Base-by-base conservation (phyloP, 2,797 vertebrate species). In the Micropoecilia bifurca region DNA sequence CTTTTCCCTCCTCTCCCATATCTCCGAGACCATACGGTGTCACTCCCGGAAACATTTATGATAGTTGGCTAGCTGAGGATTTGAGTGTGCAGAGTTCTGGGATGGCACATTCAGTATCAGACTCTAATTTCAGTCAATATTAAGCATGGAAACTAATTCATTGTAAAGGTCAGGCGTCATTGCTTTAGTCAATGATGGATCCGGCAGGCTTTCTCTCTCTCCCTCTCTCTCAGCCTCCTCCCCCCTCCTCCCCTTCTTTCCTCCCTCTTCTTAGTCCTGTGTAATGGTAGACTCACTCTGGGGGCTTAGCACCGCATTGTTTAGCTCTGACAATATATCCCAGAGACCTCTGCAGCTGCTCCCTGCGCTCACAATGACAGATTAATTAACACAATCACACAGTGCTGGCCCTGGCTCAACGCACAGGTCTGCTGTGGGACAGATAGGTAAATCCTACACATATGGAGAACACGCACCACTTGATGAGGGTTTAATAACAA, bases 371-470 rank as follows among this genome's bases (percentile, higher is more conserved):
- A 98, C 97, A 98, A 98, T 97, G 97, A 97, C 97, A 98, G 98
- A 98, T 99, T 98, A 98, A 98, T 98, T 98, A 98, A 98, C 97
- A 98, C 97, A 98, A 97, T 98, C 97, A 96, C 97, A 97, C 95
- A 95, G 96, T 96, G 95, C 96, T 99, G 97, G 97, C 98, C 97
- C 93, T 94, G 95, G 96, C 97, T 98, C 98, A 99, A 97, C 96
- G 96, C 96, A 95, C 96, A 96, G 97, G 97, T 97, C 97, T 99
- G 97, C 96, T 96, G 96, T 92, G 90, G 97, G 97, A 96, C 95
- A 98, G 97, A 98, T 98, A 98, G 97, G 97, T 99, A 98, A 98
- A 98, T 98, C 97, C 97, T 96, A 95, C 96, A 96, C 97, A 97
- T 97, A 97, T 94, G 93, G 95, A 91, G 93, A 94, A 93, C 95